These are phyloP conservation scores for Hyppa rectilinea DNA, from an alignment of 2,888 invertebrate species.

Conservation along the genomic window DNA sequence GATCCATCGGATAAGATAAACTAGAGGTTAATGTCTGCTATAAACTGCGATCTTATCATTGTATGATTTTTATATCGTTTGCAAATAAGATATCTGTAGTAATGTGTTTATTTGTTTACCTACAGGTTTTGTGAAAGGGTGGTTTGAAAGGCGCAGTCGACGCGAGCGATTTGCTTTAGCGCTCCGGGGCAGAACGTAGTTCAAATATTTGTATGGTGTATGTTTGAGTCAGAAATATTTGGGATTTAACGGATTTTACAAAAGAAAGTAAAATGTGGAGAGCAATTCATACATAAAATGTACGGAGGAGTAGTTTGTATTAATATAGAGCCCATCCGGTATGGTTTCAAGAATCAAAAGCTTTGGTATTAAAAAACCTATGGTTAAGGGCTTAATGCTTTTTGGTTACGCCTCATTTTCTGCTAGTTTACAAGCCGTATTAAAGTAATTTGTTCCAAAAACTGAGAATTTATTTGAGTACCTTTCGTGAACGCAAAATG, in stretches of 20 bases:
- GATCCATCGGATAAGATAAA: conserved; percentile 66
- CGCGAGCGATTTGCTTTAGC: background rate
- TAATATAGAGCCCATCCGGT: too few species aligned
- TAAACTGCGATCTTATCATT: conserved; percentile 53
- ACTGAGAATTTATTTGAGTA: too few species aligned
- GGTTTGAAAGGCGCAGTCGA: background rate
- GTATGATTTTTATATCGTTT: conserved; percentile 48
- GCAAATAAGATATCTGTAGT: conserved; percentile 31
- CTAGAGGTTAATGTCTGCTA: conserved; percentile 51
- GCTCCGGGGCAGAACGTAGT: conserved; percentile 6
- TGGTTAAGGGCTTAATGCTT: too few species aligned
- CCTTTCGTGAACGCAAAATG: background rate
- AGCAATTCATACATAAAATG: too few species aligned
- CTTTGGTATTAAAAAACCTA: too few species aligned
- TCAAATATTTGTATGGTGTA: conserved; percentile 29
- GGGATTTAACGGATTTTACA: background rate
- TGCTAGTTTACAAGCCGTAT: too few species aligned
- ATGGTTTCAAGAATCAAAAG: too few species aligned
- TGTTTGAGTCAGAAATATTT: background rate
- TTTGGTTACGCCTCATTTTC: too few species aligned
- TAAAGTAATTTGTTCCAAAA: too few species aligned
- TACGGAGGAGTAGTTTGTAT: too few species aligned
- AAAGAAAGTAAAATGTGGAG: background rate
- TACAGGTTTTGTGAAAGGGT: background rate
- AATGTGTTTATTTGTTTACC: conserved; percentile 46